Base-by-base conservation (phyloP, 2,888 invertebrate species). In the Azorinus chamasolen region DNA sequence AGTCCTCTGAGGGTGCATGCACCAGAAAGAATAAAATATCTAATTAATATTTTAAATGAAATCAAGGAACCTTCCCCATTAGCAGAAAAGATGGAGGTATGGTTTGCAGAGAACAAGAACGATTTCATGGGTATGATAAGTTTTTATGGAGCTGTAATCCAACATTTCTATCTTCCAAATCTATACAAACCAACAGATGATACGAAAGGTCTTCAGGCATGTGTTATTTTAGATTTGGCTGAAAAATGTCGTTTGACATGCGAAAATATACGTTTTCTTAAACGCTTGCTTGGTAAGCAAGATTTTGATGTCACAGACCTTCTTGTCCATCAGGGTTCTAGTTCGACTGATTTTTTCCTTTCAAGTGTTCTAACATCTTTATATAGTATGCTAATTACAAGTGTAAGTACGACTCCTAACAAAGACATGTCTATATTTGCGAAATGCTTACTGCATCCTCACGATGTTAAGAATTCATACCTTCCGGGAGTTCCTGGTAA, bases 271-370 rank as follows among this genome's bases (percentile, higher is more conserved):
- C 45, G 0, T 5, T 64, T 73, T 32, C 24, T 78, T 12, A 20
- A 61, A 45, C 69, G 69, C 51, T 22, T 73, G 8, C 27, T 64
- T 20, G 73, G 78, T 10, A 68, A 27, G n/a, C 24, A 57, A 22
- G 65, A 73, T 61, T 72, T 78, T 53, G 14, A 27, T 12, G 32
- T 55, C 16, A 37, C n/a, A 22, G 2, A 39, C 6, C 59, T 78
- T 18, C 43, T 53, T 41, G 37, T 55, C n/a, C 37, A 27, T 25
- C 68, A 68, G 41, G 61, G 59, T 22, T 50, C 68, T 20, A 22
- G 45, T 46, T 59, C 27, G 6, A 45, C 16, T 22, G 54, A 69
- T 25, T 62, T 24, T 50, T 46, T 55, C 16, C 32, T 69, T 8
- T 59, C 61, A 32, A 27, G 58, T 4, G 41, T 65, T 24, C 32